Percentiles rank a stretch among this genome's conserved stretches.
Evolutionary conservation across 2,797 vertebrate genomes (phyloP).

Genomic region (Myotis daubentonii): DNA sequence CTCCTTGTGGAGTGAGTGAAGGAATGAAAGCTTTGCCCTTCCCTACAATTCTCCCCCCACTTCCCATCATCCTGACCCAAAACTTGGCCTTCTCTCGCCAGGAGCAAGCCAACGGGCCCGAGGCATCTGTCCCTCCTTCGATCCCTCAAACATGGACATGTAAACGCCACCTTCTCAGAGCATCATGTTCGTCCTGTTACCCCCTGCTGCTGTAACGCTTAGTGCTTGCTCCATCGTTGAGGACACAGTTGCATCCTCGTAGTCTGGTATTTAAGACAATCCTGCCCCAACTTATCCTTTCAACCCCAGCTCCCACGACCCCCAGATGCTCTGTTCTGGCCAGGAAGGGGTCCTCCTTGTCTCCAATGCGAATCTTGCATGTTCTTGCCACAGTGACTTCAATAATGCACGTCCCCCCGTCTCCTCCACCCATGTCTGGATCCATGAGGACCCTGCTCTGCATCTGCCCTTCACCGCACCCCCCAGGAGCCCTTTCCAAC

Average conservation of each 20-base stretch:
- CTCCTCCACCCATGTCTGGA: neutral
- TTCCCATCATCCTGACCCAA: neutral
- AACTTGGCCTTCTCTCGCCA: no score
- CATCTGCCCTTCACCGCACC: neutral
- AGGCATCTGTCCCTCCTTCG: neutral
- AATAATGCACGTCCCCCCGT: accelerated
- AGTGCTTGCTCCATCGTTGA: neutral
- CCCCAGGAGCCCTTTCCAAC: neutral
- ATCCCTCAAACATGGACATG: neutral
- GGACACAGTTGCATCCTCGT: neutral
- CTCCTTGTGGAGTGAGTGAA: neutral
- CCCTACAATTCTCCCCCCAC: neutral
- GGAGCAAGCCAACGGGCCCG: neutral
- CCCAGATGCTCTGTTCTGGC: neutral
- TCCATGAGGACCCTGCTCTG: neutral
- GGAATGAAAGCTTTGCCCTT: neutral
- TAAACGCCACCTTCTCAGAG: neutral
- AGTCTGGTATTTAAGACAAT: neutral
- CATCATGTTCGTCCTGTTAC: neutral
- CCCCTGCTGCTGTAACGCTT: neutral
- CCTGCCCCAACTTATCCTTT: neutral
- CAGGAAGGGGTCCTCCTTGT: neutral
- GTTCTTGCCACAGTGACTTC: neutral
- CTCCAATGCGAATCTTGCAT: accelerated
- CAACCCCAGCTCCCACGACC: neutral